Evolutionary conservation across 1,140 invertebrate genomes (phyloP).

Genomic region (Rhopalosiphum padi): DNA sequence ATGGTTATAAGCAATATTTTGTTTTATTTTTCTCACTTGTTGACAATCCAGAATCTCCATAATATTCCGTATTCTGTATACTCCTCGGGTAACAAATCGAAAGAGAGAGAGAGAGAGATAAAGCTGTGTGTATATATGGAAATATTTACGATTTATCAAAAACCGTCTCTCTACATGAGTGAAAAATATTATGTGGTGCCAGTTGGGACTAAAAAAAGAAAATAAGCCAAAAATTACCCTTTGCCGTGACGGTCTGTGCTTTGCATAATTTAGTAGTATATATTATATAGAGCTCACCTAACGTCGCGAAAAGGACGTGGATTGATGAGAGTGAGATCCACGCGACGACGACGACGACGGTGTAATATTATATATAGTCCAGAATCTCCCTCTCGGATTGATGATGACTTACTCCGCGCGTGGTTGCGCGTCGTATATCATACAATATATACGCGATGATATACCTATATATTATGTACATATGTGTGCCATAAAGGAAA

Average conservation of each 20-base stretch:
- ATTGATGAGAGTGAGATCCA: constrained; percentile 25
- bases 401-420: not conserved
- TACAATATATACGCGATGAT: not conserved
- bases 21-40: not conserved
- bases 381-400: constrained; percentile 28
- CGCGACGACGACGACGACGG: not conserved
- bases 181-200: not conserved
- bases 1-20: not conserved
- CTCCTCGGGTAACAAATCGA: not conserved
- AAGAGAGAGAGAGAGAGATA: too few species aligned
- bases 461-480: not conserved
- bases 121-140: not conserved
- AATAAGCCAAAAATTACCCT: constrained; percentile 26
- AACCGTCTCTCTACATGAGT: not conserved
- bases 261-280: constrained; percentile 33
- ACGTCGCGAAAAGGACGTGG: constrained; percentile 25
- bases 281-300: not conserved
- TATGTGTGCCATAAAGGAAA: constrained; percentile 2
- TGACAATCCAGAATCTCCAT: not conserved
- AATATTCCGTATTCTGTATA: not conserved
- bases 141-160: not conserved
- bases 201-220: not conserved
- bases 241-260: not conserved
- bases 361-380: not conserved
- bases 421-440: not conserved